phyloP scores from a whole-genome alignment of 1,140 invertebrate species.

The Papilio aristodemus region DNA sequence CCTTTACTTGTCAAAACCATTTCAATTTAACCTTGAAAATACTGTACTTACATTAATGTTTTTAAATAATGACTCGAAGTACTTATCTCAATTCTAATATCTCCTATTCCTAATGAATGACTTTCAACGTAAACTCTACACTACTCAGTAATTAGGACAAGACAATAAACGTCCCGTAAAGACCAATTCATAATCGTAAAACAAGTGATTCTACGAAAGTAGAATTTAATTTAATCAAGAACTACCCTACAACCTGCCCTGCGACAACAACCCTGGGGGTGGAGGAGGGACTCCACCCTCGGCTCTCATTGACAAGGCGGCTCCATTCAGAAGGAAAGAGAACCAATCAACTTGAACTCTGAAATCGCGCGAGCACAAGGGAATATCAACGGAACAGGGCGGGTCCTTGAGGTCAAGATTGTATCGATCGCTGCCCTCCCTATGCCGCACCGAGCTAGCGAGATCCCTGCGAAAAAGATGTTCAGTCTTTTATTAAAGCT shows the following conservation, averaged over 20 bases:
- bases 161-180: constrained; percentile 14
- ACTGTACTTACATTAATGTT: too few relatives aligned
- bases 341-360: constrained; percentile 35
- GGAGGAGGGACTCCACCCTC: constrained; percentile 26
- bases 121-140: not conserved
- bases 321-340: constrained; percentile 35
- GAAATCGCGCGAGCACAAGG: constrained; percentile 15
- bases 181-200: constrained; percentile 30
- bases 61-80: too few relatives aligned
- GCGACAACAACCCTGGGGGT: constrained; percentile 31
- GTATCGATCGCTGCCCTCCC: constrained; percentile 16
- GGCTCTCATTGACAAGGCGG: constrained; percentile 18
- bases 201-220: constrained; percentile 42
- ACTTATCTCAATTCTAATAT: not conserved
- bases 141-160: constrained; percentile 7
- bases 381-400: constrained; percentile 29
- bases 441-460: not conserved
- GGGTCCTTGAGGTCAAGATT: constrained; percentile 18
- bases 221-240: constrained; percentile 54
- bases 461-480: not conserved
- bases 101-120: not conserved
- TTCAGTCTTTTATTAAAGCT: constrained; percentile 2
- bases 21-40: too few relatives aligned
- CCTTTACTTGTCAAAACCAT: too few relatives aligned
- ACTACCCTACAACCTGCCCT: constrained; percentile 38